Percentiles rank a stretch among this genome's conserved stretches.
Evolutionary conservation across 2,888 invertebrate species (phyloP).

Genomic region (Eurois occulta): DNA sequence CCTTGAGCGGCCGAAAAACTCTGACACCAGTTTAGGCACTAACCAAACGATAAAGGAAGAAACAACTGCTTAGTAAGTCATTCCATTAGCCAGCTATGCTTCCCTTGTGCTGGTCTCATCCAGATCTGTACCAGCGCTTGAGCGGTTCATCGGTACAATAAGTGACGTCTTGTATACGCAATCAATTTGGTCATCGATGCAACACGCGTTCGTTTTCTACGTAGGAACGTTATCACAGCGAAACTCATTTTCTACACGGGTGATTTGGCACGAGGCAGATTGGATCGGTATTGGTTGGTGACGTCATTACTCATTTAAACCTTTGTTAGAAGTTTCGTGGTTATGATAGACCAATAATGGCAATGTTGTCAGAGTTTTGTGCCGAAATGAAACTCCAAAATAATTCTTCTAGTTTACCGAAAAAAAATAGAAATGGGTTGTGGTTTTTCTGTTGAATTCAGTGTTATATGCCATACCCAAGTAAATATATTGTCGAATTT

Average conservation of each 20-base stretch:
- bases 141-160: neutral
- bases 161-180: conserved; percentile 34
- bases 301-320: conserved; percentile 55
- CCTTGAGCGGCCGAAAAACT: no score
- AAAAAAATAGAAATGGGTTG: neutral
- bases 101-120: neutral
- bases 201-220: conserved; percentile 30
- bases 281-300: conserved; percentile 8
- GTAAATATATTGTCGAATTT: neutral
- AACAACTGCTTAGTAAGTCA: neutral
- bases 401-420: neutral
- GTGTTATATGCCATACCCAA: neutral
- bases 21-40: no score
- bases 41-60: no score
- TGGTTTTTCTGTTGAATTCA: neutral
- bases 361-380: conserved; percentile 24
- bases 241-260: conserved; percentile 48
- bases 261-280: conserved; percentile 47
- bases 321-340: conserved; percentile 32
- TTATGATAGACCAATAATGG: conserved; percentile 19
- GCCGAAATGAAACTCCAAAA: neutral
- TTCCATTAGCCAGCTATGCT: neutral
- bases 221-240: conserved; percentile 43
- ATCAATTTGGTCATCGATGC: conserved; percentile 47
- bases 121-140: neutral